A percentile compares a stretch with the other conserved stretches of the same genome.
phyloP scores from a whole-genome alignment of 2,888 invertebrate species.

The Caenorhabditis sp. region DNA sequence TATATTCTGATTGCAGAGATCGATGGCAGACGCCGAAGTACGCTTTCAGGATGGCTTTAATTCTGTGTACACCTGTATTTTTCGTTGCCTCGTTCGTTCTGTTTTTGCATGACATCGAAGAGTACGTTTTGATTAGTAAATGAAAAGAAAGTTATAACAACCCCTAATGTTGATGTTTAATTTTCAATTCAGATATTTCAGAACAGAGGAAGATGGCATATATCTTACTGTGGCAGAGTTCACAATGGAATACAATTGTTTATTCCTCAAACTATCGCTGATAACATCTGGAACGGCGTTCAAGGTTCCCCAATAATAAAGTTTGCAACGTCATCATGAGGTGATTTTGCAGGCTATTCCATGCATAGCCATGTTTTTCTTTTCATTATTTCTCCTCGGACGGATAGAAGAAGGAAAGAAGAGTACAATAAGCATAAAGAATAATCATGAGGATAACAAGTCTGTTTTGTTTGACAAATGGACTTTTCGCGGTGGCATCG shows the following conservation, averaged over 20 bases:
- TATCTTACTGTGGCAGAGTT: conserved; percentile 27
- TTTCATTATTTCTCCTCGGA: conserved; percentile 6
- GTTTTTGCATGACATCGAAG: conserved; percentile 18
- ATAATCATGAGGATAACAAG: conserved; percentile 2
- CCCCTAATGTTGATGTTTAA: no score
- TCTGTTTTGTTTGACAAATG: not conserved
- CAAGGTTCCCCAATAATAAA: no score
- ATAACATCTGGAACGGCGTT: conserved; percentile 9
- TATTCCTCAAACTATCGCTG: conserved; percentile 20
- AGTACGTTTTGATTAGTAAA: no score
- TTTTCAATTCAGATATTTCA: not conserved
- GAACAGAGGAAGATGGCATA: conserved; percentile 22
- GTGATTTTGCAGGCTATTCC: no score
- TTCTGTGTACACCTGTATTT: conserved; percentile 18
- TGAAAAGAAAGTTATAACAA: no score
- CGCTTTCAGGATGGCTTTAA: conserved; percentile 13
- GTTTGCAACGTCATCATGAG: no score
- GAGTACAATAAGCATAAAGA: not conserved
- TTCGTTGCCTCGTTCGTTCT: conserved; percentile 10
- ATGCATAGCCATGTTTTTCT: conserved; percentile 11
- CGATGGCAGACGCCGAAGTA: conserved; percentile 37
- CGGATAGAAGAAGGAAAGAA: conserved; percentile 22
- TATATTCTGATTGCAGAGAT: conserved; percentile 11
- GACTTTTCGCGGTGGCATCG: not conserved
- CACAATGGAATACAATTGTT: conserved; percentile 12